Evolutionary conservation across 2,797 vertebrate genomes (phyloP).

Genomic region (Phataginus tricuspis): DNA sequence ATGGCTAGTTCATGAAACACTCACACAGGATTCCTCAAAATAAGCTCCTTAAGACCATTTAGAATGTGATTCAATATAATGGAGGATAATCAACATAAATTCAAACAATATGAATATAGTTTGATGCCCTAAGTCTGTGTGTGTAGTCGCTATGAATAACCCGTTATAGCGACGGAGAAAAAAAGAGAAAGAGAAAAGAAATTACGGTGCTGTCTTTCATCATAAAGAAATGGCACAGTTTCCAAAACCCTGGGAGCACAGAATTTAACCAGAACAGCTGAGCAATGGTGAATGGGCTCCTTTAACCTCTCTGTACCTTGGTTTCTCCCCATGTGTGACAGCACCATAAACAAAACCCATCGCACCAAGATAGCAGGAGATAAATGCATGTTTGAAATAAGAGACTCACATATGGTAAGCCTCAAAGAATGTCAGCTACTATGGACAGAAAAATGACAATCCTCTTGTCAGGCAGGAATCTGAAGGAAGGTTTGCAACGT

Average conservation of each 20-base stretch:
- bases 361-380: not conserved
- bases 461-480: not conserved
- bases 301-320: not conserved
- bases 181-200: not conserved
- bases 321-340: fast-evolving
- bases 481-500: not conserved
- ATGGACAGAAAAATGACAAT: fast-evolving
- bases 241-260: not conserved
- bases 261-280: not conserved
- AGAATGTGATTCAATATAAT: not conserved
- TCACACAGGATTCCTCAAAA: not conserved
- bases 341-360: not conserved
- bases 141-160: not conserved
- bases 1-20: not conserved
- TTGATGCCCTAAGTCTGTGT: not conserved
- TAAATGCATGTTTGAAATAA: fast-evolving
- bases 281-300: not conserved
- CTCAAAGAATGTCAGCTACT: not conserved
- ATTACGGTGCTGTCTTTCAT: not conserved
- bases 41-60: not conserved
- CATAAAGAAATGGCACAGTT: not conserved
- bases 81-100: not conserved
- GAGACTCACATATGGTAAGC: not conserved
- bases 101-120: not conserved
- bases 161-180: not conserved